Conservation (phyloP, 2,888 invertebrate genomes). For the Metellina segmentata region DNA sequence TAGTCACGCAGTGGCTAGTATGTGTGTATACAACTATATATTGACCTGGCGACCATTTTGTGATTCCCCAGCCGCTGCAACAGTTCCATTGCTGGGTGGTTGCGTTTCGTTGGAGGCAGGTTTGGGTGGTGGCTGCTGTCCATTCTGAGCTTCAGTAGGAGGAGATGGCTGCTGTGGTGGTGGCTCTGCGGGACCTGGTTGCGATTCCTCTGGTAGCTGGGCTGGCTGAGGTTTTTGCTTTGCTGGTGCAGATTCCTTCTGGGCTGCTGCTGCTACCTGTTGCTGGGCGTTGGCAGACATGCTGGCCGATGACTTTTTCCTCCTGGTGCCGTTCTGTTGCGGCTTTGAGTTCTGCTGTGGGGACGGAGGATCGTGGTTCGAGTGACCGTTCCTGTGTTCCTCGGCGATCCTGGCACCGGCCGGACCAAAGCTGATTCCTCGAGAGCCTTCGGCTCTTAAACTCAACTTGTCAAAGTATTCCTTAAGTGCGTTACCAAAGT, state of each 20-base stretch:
- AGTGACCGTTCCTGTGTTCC: conserved; percentile 68
- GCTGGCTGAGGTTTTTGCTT: background rate
- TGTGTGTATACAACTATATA: too few relatives aligned
- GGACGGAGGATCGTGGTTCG: background rate
- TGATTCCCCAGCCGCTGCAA: background rate
- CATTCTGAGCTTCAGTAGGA: background rate
- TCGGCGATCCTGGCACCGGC: conserved; percentile 44
- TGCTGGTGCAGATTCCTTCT: background rate
- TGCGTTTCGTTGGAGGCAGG: background rate
- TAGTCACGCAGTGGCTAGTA: too few relatives aligned
- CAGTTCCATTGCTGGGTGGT: background rate
- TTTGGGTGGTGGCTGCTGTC: background rate
- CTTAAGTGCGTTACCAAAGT: conserved; percentile 58
- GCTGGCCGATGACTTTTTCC: conserved; percentile 60
- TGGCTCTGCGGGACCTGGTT: background rate
- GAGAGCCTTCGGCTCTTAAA: conserved; percentile 77
- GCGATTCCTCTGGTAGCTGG: background rate
- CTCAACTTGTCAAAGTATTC: conserved; percentile 75
- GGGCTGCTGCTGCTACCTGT: background rate
- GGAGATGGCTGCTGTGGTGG: background rate
- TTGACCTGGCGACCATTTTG: background rate
- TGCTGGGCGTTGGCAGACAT: conserved; percentile 8
- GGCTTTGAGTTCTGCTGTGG: conserved; percentile 12
- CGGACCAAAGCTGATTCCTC: conserved; percentile 77
- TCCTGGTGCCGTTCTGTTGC: conserved; percentile 48